Evolutionary conservation across 2,888 invertebrate species (phyloP).

Genomic region (Abscondita cerata): DNA sequence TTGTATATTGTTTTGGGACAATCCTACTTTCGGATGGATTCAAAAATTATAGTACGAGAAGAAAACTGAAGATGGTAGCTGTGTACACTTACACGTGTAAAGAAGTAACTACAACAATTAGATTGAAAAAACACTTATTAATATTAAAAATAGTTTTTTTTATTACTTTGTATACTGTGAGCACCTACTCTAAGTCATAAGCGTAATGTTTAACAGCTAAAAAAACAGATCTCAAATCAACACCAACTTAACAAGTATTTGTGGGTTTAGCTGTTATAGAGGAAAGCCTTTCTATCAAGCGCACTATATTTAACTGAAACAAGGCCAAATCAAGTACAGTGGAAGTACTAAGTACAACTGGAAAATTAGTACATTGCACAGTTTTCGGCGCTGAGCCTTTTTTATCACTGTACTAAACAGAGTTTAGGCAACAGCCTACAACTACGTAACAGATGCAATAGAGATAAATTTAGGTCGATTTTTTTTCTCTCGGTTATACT

Average conservation of each 20-base stretch:
- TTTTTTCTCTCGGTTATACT: conserved; percentile 12
- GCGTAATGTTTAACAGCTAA: conserved; percentile 33
- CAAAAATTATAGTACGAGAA: conserved; percentile 16
- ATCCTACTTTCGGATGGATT: conserved; percentile 15
- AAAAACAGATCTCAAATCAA: conserved; percentile 12
- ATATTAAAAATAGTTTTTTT: conserved; percentile 31
- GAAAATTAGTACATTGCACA: conserved; percentile 33
- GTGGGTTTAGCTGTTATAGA: conserved; percentile 22
- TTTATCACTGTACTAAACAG: conserved; percentile 5
- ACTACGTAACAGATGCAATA: conserved; percentile 38
- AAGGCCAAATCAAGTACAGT: conserved; percentile 26
- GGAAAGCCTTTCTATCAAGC: conserved; percentile 30
- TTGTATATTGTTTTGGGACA: not conserved
- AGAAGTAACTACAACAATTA: conserved; percentile 33
- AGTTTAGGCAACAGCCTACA: conserved; percentile 7
- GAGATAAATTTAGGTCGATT: conserved; percentile 44
- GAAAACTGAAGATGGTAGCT: conserved; percentile 12
- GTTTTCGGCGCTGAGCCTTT: conserved; percentile 13
- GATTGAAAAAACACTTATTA: conserved; percentile 34
- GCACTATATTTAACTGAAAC: conserved; percentile 13
- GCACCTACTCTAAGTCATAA: conserved; percentile 33
- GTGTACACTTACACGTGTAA: conserved; percentile 21
- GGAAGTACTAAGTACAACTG: conserved; percentile 33
- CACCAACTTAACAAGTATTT: not conserved
- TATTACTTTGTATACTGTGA: conserved; percentile 29